Evolutionary conservation across 2,888 invertebrate species (phyloP).

Genomic region (Mactromeris polynyma): DNA sequence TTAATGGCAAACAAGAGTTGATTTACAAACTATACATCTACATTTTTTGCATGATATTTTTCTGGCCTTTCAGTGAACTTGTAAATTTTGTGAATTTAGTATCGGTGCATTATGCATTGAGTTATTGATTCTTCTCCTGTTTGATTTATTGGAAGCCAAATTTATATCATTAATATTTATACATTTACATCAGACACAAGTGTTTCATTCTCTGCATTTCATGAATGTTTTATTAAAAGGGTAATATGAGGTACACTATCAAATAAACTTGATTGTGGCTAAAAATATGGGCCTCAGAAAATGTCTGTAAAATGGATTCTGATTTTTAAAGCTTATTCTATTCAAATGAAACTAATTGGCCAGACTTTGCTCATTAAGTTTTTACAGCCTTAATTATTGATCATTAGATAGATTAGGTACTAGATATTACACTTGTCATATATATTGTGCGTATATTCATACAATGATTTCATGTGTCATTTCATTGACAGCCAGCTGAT

Average conservation of each 20-base stretch:
- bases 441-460: neutral
- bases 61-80: no score
- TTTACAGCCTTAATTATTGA: neutral
- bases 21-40: neutral
- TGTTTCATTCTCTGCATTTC: no score
- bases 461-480: constrained; percentile 11
- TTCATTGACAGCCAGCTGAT: constrained; percentile 18
- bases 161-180: no score
- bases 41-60: neutral
- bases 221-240: no score
- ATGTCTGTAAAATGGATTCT: neutral
- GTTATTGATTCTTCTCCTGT: no score
- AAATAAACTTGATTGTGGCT: no score
- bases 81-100: no score
- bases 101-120: no score
- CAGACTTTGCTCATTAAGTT: neutral
- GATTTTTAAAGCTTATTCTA: no score
- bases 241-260: no score
- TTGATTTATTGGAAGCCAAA: no score
- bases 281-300: neutral
- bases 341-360: neutral
- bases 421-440: neutral
- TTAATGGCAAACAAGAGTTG: neutral
- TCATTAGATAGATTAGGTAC: neutral
- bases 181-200: no score